Base-by-base conservation (phyloP, 1,140 invertebrate species). In the Sitophilus oryzae region DNA sequence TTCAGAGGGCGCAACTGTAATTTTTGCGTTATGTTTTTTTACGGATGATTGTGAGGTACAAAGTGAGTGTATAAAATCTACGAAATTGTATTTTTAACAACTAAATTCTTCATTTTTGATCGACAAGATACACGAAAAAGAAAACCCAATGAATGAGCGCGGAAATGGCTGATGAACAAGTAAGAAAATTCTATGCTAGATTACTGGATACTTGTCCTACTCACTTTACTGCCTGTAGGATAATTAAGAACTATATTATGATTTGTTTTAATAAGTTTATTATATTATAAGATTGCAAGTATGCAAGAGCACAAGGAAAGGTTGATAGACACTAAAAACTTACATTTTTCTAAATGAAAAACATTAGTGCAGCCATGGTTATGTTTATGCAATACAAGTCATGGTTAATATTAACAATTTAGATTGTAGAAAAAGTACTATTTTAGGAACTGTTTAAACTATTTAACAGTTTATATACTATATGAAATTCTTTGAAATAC, bases 101-200 rank as follows among this genome's bases (percentile, higher is more conserved):
- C 8, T 23, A 37, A 23, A 23, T 40, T 40, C 9, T 21, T 14
- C 6, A n/a, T 49, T 52, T 52, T 45, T 11, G 18, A 2, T 23
- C 15, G 16, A n/a, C 42, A 52, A n/a, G 15, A 46, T 25, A 6
- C 15, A 14, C 15, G 1, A 8, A 45, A 45, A 14, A 3, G 14
- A 37, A 47, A 43, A 60, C 40, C 62, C 55, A 76, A 76, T 76
- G 75, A 72, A 61, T 71, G 67, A 64, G 63, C 67, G 62, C 65
- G 68, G 76, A 77, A 77, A 80, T 80, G 78, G 78, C 78, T 74
- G 77, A 79, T 63, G 77, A 79, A 75, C 78, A 79, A 77, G 78
- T 80, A 72, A 75, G 72, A 20, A 1, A 34, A 30, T 74, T 63
- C 40, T 20, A 37, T 25, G 49, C 36, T 48, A 38, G 41, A 36